These are phyloP conservation scores for Leptura quadrifasciata DNA, from an alignment of 2,888 invertebrate species.

Conservation along the genomic window DNA sequence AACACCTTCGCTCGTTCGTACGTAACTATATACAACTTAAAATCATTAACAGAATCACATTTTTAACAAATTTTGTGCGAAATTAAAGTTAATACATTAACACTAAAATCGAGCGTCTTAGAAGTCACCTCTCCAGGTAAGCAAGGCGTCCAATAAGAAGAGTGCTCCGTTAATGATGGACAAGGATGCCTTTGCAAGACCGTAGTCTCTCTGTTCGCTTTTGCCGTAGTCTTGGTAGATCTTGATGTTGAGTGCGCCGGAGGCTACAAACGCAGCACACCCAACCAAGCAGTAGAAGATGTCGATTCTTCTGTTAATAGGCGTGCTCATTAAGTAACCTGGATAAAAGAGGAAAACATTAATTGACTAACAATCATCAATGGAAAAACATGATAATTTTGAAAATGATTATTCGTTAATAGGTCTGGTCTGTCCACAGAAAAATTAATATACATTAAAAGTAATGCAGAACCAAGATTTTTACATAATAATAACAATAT, in stretches of 20 bases:
- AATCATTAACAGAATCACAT: slow-evolving; percentile 18
- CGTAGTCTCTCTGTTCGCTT: slow-evolving; percentile 77
- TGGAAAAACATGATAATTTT: no score
- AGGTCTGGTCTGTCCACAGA: no score
- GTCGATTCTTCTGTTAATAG: slow-evolving; percentile 84
- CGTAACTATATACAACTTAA: slow-evolving; percentile 33
- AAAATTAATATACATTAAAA: no score
- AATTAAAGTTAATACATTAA: slow-evolving; percentile 7
- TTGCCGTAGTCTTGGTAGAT: slow-evolving; percentile 75
- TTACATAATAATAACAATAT: no score
- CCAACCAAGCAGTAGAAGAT: slow-evolving; percentile 87
- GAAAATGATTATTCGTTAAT: no score
- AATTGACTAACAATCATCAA: background rate
- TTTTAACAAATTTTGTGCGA: slow-evolving; percentile 20
- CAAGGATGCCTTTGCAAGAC: slow-evolving; percentile 84
- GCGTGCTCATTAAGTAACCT: slow-evolving; percentile 85
- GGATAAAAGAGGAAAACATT: slow-evolving; percentile 62
- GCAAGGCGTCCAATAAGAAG: slow-evolving; percentile 84
- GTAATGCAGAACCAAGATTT: no score
- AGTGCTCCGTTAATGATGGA: slow-evolving; percentile 85
- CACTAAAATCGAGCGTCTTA: slow-evolving; percentile 42
- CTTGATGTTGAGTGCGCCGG: slow-evolving; percentile 84
- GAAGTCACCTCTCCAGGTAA: slow-evolving; percentile 75
- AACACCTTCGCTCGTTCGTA: background rate
- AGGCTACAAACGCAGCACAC: slow-evolving; percentile 82